Percentiles rank a stretch among this genome's conserved stretches.
phyloP scores from a whole-genome alignment of 2,113 vertebrate genomes.

The Colaptes auratus region DNA sequence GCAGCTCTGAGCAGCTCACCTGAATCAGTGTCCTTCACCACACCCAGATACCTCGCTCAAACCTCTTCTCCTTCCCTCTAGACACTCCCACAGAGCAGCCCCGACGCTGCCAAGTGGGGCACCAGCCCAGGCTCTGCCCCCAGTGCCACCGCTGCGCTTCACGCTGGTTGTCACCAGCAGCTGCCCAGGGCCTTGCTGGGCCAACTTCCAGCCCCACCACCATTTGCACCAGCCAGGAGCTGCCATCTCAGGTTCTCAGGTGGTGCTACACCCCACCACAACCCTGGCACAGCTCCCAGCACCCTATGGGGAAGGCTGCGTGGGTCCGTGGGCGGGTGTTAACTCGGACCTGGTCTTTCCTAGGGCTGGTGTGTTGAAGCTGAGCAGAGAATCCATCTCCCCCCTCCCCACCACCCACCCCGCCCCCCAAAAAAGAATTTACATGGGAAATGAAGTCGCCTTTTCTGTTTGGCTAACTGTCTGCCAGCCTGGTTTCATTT shows the following conservation, averaged over 20 bases:
- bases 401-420: too few species aligned
- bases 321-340: rapidly evolving
- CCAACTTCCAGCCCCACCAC: rapidly evolving
- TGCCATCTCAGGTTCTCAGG: neutral
- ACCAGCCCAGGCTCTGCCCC: neutral
- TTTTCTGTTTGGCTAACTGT: slow-evolving; percentile 71
- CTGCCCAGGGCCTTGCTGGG: neutral
- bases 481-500: slow-evolving; percentile 71
- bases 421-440: slow-evolving; percentile 3
- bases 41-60: neutral
- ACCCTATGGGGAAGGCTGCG: neutral
- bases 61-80: neutral
- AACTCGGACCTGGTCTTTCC: neutral
- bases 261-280: rapidly evolving
- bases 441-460: slow-evolving; percentile 73
- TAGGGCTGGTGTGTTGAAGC: neutral
- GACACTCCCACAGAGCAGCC: neutral
- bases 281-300: neutral
- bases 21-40: rapidly evolving
- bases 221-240: neutral
- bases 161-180: rapidly evolving
- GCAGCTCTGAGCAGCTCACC: neutral
- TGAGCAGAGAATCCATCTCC: neutral
- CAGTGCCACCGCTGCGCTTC: neutral
- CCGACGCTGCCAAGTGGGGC: neutral